These are phyloP conservation scores for Epinephelus fuscoguttatus DNA, from an alignment of 2,113 vertebrate genomes.

Conservation along the genomic window DNA sequence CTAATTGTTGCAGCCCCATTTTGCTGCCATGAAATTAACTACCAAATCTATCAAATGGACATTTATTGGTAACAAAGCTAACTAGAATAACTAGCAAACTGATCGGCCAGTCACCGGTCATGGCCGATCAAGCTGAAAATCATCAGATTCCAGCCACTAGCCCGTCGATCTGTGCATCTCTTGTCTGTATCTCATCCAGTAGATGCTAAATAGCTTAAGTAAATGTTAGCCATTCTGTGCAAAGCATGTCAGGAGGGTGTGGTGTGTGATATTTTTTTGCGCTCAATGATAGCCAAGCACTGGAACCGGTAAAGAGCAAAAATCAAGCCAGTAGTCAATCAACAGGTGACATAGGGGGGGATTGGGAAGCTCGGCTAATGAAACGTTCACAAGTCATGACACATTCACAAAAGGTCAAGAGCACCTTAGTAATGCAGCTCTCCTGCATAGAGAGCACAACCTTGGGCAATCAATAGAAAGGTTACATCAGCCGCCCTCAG, in stretches of 20 bases:
- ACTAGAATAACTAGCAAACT: too few species aligned
- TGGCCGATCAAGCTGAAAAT: too few species aligned
- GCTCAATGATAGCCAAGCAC: background rate
- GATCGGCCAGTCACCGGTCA: too few species aligned
- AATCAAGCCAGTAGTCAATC: background rate
- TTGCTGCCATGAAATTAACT: too few species aligned
- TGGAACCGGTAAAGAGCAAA: background rate
- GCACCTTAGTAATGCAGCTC: slow-evolving; percentile 53
- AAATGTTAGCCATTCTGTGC: background rate
- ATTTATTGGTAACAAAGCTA: too few species aligned
- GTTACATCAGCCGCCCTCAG: slow-evolving; percentile 36
- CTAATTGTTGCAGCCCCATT: too few species aligned
- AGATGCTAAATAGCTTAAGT: background rate
- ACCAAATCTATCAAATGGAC: too few species aligned
- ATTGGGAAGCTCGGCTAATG: slow-evolving; percentile 23
- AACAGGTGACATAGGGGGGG: slow-evolving; percentile 15
- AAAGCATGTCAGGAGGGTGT: background rate
- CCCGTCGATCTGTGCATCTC: background rate
- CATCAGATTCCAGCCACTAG: too few species aligned
- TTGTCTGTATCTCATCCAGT: background rate
- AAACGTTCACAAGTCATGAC: slow-evolving; percentile 46
- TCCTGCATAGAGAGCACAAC: slow-evolving; percentile 36
- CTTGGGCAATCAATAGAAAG: slow-evolving; percentile 46
- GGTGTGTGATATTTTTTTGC: background rate
- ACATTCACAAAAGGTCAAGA: slow-evolving; percentile 64